Conservation (phyloP, 2,113 vertebrate species). For the Tamias sibiricus region DNA sequence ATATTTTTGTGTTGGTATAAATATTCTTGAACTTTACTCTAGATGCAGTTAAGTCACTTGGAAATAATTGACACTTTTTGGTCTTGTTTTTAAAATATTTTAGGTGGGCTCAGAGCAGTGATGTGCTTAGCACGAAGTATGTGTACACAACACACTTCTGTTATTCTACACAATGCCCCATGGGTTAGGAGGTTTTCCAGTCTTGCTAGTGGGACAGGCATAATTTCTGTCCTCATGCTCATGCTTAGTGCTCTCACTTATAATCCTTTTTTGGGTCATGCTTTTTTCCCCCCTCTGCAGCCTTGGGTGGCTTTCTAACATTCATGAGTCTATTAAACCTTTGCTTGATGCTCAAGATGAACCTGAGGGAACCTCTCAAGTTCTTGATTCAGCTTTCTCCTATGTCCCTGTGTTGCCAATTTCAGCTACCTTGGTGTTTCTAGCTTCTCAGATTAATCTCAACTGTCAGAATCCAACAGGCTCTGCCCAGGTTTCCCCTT, state of each 20-base stretch:
- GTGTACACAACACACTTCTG: neutral
- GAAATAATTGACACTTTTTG: neutral
- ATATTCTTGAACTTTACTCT: neutral
- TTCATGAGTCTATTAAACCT: neutral
- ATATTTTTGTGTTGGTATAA: neutral
- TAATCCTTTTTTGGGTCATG: neutral
- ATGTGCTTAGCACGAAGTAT: neutral
- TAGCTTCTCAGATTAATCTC: neutral
- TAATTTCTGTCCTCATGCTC: neutral
- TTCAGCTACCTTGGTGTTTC: neutral
- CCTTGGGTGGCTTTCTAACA: neutral
- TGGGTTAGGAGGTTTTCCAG: neutral
- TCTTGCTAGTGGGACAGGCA: neutral
- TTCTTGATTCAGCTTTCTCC: neutral
- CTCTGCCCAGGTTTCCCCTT: neutral
- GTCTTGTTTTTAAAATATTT: neutral
- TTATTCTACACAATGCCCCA: neutral
- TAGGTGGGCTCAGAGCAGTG: neutral
- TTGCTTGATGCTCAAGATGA: neutral
- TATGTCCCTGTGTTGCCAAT: neutral
- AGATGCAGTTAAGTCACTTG: neutral
- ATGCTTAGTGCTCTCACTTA: neutral
- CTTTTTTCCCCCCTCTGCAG: neutral
- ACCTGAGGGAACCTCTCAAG: fast-evolving
- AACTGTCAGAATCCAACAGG: neutral